phyloP scores from a whole-genome alignment of 2,888 invertebrate genomes.

The Drosophila recens region DNA sequence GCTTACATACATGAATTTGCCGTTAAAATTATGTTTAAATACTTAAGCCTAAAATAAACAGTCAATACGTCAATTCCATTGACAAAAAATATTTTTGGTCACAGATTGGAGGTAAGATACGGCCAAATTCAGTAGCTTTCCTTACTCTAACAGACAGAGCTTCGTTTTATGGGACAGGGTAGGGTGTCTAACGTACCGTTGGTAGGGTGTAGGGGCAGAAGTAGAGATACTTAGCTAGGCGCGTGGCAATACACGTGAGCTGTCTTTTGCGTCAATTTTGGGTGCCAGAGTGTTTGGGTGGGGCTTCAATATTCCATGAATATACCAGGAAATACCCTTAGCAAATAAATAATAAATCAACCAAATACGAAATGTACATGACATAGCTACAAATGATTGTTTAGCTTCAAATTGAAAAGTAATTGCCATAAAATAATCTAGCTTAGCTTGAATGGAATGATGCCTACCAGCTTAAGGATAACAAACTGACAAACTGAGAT shows the following conservation, averaged over 20 bases:
- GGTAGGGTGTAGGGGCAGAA: not conserved
- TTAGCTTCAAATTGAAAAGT: constrained; percentile 15
- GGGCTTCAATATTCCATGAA: constrained; percentile 27
- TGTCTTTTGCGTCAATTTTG: constrained; percentile 34
- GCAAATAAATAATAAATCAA: constrained; percentile 52
- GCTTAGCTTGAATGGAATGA: constrained; percentile 1
- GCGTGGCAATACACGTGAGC: constrained; percentile 65
- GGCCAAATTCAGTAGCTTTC: not conserved
- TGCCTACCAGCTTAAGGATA: not conserved
- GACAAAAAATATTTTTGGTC: not conserved
- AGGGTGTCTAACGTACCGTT: not conserved
- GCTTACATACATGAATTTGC: not conserved
- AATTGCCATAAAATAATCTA: constrained; percentile 5
- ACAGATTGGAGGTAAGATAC: not conserved
- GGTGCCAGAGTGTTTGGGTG: constrained; percentile 20
- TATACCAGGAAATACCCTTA: constrained; percentile 25
- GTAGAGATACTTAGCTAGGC: constrained; percentile 8
- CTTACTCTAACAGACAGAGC: not conserved
- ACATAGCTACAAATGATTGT: constrained; percentile 20
- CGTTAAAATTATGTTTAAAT: not conserved
- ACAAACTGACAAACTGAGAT: not conserved
- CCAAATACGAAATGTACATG: constrained; percentile 17
- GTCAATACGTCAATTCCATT: not conserved
- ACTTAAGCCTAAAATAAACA: not conserved
- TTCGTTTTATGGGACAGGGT: not conserved